phyloP scores from a whole-genome alignment of 2,888 invertebrate genomes.

The Calameuta filiformis region DNA sequence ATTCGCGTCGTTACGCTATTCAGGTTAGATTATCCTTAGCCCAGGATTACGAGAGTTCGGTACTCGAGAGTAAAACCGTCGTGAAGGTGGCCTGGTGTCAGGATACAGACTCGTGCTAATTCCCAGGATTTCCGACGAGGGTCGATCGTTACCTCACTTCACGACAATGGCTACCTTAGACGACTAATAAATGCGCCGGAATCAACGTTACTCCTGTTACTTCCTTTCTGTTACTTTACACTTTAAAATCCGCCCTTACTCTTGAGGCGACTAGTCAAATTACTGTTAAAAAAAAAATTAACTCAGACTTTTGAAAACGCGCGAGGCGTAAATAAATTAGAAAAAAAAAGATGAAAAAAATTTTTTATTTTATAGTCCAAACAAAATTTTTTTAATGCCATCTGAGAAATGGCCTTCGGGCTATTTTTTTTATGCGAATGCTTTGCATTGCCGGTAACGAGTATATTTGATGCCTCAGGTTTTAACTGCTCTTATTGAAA shows the following conservation, averaged over 20 bases:
- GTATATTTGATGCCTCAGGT: no score
- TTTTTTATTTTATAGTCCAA: no score
- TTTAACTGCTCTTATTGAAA: no score
- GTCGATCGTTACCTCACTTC: conserved; percentile 7
- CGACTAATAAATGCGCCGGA: conserved; percentile 28
- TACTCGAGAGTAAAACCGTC: conserved; percentile 15
- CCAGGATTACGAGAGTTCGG: conserved; percentile 42
- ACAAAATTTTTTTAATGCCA: no score
- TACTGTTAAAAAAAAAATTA: no score
- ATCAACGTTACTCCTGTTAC: background rate
- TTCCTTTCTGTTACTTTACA: background rate
- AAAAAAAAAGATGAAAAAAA: no score
- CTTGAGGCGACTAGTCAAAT: background rate
- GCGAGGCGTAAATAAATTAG: no score
- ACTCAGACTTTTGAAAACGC: no score
- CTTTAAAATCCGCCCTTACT: background rate
- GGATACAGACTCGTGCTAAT: conserved; percentile 43
- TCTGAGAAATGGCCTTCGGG: no score
- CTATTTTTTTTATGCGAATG: no score
- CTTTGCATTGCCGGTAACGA: no score
- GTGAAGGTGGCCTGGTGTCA: conserved; percentile 36
- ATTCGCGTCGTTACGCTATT: conserved; percentile 52
- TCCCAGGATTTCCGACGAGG: conserved; percentile 33
- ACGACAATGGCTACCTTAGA: conserved; percentile 8
- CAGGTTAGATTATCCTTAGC: conserved; percentile 56